phyloP scores from a whole-genome alignment of 2,113 vertebrate species.

The Elanus axillaris region DNA sequence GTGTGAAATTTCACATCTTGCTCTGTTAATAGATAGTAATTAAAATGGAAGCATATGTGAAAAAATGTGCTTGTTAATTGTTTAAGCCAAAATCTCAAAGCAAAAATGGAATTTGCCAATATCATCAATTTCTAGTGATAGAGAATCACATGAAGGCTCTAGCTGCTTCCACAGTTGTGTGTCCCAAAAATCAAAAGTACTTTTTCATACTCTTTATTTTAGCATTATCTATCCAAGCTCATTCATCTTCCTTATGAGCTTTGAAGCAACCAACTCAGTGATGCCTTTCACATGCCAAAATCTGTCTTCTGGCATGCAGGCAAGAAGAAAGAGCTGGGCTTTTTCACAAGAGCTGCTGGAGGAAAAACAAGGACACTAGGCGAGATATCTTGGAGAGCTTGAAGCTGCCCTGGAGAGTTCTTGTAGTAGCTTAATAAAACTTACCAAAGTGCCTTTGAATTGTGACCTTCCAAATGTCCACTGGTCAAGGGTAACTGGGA shows the following conservation, averaged over 20 bases:
- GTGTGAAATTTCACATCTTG: not conserved
- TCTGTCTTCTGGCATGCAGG: not conserved
- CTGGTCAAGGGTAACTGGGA: not conserved
- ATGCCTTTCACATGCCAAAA: not conserved
- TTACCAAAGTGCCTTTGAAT: not conserved
- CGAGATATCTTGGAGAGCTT: not conserved
- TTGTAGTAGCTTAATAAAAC: not conserved
- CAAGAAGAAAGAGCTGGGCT: not conserved
- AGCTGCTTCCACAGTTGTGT: not conserved
- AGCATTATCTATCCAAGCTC: not conserved
- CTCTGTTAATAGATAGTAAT: not conserved
- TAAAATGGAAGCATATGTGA: not conserved
- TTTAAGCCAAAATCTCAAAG: not conserved
- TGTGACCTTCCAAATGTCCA: not conserved
- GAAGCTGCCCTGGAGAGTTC: not conserved
- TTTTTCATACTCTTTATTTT: not conserved
- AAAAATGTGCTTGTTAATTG: not conserved
- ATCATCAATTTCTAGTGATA: not conserved
- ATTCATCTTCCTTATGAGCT: not conserved
- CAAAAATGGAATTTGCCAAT: not conserved
- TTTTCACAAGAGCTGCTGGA: not conserved
- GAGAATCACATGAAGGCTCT: not conserved
- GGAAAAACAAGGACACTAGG: rapidly evolving
- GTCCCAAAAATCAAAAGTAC: not conserved
- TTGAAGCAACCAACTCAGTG: not conserved